These are phyloP conservation scores for Tuta absoluta DNA, from an alignment of 2,888 invertebrate genomes.

Conservation along the genomic window DNA sequence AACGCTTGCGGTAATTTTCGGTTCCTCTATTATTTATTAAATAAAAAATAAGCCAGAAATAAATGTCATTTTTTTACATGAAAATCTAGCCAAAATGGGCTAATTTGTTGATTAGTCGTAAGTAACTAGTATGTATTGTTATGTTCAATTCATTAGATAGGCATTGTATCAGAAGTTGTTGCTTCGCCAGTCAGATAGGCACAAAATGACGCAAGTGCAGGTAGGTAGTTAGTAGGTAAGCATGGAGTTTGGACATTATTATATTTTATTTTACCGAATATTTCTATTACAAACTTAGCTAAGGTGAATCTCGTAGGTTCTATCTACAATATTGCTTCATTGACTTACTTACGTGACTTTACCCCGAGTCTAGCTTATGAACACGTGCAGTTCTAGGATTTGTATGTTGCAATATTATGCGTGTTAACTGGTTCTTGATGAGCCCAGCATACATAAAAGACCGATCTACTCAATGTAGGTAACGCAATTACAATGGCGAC, in stretches of 20 bases:
- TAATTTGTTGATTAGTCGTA: too few species aligned
- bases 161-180: too few species aligned
- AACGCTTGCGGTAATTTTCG: too few species aligned
- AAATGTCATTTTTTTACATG: too few species aligned
- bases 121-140: too few species aligned
- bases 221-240: not conserved
- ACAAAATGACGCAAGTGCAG: too few species aligned
- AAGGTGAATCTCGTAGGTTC: not conserved
- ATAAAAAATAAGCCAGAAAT: too few species aligned
- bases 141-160: too few species aligned
- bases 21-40: too few species aligned
- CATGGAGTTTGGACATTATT: not conserved
- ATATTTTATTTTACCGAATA: not conserved
- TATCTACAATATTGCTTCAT: constrained; percentile 1
- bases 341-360: constrained; percentile 19
- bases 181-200: too few species aligned
- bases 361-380: not conserved
- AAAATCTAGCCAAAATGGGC: too few species aligned
- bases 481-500: constrained; percentile 29
- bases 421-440: not conserved
- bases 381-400: not conserved
- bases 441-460: constrained; percentile 4
- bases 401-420: not conserved
- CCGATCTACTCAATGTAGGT: not conserved
- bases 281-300: not conserved